Conservation (phyloP, 2,888 invertebrate genomes). For the Morinoia aosen region DNA sequence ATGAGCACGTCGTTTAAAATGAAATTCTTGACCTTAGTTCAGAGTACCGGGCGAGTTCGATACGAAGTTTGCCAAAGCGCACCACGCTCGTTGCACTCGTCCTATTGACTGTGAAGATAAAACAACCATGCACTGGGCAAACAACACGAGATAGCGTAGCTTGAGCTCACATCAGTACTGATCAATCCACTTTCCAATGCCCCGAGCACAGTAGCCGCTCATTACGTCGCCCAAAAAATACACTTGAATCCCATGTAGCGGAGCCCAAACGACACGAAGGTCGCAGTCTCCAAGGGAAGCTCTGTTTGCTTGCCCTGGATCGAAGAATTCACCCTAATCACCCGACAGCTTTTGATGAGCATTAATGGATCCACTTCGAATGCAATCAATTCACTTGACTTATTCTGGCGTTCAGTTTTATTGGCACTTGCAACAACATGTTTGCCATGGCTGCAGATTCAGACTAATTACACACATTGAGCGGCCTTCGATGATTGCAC, state of each 20-base stretch:
- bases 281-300: background rate
- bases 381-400: constrained; percentile 42
- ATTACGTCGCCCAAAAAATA: background rate
- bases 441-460: background rate
- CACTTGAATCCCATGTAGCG: background rate
- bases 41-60: background rate
- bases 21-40: background rate
- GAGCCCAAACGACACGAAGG: background rate
- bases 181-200: background rate
- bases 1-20: background rate
- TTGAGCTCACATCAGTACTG: background rate
- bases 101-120: background rate
- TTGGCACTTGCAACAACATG: constrained; percentile 39
- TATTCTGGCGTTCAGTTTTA: constrained; percentile 29
- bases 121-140: background rate
- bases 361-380: constrained; percentile 35
- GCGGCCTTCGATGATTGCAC: constrained; percentile 21
- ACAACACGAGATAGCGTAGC: background rate
- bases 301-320: background rate
- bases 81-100: background rate
- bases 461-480: constrained; percentile 27
- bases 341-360: constrained; percentile 19
- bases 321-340: constrained; percentile 13
- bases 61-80: background rate
- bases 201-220: background rate